Evolutionary conservation across 2,113 vertebrate species (phyloP).

Genomic region (Tragelaphus imberbis): DNA sequence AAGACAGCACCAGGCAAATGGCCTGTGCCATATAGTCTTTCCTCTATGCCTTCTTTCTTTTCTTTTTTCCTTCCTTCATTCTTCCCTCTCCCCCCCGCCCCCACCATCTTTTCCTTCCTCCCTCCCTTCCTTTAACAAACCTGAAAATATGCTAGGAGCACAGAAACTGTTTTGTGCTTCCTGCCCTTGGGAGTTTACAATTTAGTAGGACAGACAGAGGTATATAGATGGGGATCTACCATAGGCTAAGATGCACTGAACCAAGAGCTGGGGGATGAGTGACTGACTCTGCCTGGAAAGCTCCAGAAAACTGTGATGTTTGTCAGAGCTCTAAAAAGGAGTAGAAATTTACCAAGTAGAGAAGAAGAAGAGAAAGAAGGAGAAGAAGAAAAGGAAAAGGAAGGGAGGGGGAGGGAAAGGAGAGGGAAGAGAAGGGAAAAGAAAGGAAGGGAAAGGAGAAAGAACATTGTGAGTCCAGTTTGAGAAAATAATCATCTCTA

Average conservation of each 20-base stretch:
- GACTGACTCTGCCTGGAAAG: not conserved
- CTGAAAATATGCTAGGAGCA: not conserved
- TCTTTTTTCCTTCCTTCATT: not conserved
- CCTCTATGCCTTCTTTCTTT: not conserved
- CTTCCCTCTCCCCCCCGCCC: not conserved
- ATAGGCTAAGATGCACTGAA: not conserved
- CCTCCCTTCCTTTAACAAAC: not conserved
- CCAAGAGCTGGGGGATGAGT: not conserved
- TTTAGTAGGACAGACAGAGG: not conserved
- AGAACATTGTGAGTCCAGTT: not conserved
- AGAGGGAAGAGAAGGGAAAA: not conserved
- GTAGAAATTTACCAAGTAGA: not conserved
- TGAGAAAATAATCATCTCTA: not conserved
- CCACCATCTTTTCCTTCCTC: not conserved
- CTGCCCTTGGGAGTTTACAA: not conserved
- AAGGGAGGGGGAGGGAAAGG: not conserved
- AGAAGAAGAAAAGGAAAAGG: too few relatives aligned
- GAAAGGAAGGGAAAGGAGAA: not conserved
- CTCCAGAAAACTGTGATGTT: not conserved
- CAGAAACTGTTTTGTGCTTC: not conserved
- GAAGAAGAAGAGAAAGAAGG: not conserved
- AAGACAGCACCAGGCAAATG: not conserved
- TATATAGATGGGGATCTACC: fast-evolving
- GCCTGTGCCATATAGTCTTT: fast-evolving
- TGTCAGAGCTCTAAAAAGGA: not conserved